Conservation (phyloP, 2,113 vertebrate species). For the Sakesphorus luctuosus region DNA sequence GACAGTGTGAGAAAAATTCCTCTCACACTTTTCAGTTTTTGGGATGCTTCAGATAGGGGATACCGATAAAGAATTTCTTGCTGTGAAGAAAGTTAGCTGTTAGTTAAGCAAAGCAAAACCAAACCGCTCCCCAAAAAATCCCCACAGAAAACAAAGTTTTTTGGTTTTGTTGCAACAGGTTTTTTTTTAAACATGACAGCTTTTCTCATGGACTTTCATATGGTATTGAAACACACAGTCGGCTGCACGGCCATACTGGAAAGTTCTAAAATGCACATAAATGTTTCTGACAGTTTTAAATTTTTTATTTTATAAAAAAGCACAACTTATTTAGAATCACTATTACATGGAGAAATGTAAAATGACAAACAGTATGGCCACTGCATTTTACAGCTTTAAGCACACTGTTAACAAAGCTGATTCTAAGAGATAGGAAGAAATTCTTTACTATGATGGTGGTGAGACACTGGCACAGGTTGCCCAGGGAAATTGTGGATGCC, state of each 20-base stretch:
- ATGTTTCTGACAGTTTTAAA: not conserved
- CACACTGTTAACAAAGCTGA: not conserved
- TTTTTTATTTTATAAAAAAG: not conserved
- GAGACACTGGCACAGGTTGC: not conserved
- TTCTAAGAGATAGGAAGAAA: not conserved
- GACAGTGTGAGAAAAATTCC: slow-evolving; percentile 96
- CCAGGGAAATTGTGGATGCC: not conserved
- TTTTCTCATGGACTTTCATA: not conserved
- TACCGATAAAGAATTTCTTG: slow-evolving; percentile 97
- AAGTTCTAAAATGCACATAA: not conserved
- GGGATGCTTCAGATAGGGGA: slow-evolving; percentile 86
- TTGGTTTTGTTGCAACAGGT: not conserved
- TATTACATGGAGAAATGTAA: not conserved
- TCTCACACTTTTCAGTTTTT: slow-evolving; percentile 89
- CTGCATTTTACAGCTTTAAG: not conserved
- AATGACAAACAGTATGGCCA: not conserved
- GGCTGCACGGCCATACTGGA: not conserved
- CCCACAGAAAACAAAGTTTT: not conserved
- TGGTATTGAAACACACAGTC: not conserved
- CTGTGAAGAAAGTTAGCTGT: slow-evolving; percentile 73
- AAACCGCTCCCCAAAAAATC: not conserved
- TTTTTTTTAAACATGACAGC: not conserved
- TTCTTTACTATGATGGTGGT: not conserved
- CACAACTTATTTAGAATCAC: not conserved
- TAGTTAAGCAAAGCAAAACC: slow-evolving; percentile 19